A percentile compares a stretch with the other conserved stretches of the same genome.
phyloP scores from a whole-genome alignment of 2,888 invertebrate species.

The Molanna angustata region DNA sequence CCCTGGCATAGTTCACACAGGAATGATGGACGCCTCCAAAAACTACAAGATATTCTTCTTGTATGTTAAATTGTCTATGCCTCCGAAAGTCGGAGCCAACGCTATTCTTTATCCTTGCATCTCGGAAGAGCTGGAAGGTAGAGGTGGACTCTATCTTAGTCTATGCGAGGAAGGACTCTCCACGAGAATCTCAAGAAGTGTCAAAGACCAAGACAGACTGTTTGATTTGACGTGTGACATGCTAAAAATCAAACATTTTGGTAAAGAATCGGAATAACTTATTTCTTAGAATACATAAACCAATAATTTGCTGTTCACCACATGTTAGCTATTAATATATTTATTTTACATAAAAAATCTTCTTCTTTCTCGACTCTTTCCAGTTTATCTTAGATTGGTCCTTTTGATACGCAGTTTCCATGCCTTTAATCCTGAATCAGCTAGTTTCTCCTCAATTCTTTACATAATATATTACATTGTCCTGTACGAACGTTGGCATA shows the following conservation, averaged over 20 bases:
- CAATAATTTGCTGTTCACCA: too few species aligned
- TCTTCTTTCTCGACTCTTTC: too few species aligned
- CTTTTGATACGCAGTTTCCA: too few species aligned
- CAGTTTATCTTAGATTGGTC: too few species aligned
- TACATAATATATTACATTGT: too few species aligned
- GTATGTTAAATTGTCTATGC: conserved; percentile 71
- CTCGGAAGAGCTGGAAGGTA: conserved; percentile 66
- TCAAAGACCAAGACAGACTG: conserved; percentile 60
- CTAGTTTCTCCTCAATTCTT: too few species aligned
- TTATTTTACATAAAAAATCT: too few species aligned
- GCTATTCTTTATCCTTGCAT: conserved; percentile 75
- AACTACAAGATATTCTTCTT: conserved; percentile 34
- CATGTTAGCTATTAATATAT: too few species aligned
- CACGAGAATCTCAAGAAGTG: conserved; percentile 55
- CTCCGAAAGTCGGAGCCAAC: conserved; percentile 75
- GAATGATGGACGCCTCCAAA: conserved; percentile 10
- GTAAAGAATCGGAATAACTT: too few species aligned
- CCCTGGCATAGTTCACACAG: conserved; percentile 18
- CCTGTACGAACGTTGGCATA: too few species aligned
- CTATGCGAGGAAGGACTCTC: conserved; percentile 66
- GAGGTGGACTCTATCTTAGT: conserved; percentile 77
- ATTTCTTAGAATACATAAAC: too few species aligned
- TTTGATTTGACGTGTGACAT: conserved; percentile 47
- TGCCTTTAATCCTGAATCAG: too few species aligned
- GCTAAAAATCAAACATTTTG: conserved; percentile 19